Evolutionary conservation across 2,113 vertebrate species (phyloP).

Genomic region (Orycteropus afer): DNA sequence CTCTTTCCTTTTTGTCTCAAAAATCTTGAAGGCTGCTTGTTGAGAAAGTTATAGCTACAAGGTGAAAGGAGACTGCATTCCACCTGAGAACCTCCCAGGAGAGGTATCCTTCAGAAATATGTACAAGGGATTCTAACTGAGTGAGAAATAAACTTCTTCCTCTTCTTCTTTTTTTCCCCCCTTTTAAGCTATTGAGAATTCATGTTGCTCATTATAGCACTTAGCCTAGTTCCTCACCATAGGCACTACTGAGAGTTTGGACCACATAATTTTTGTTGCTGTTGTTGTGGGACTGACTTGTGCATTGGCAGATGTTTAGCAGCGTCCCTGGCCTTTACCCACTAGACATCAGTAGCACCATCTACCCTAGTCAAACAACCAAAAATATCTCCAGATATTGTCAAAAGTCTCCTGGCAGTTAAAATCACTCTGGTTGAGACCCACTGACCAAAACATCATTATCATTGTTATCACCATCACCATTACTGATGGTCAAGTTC

Average conservation of each 20-base stretch:
- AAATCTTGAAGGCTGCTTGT: not conserved
- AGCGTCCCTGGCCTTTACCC: not conserved
- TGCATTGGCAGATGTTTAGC: not conserved
- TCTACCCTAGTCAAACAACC: too few species aligned
- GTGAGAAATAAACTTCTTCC: not conserved
- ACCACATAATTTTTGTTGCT: not conserved
- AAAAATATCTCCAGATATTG: not conserved
- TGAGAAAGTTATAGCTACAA: not conserved
- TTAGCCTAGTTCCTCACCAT: not conserved
- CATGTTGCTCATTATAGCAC: not conserved
- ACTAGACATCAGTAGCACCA: too few species aligned
- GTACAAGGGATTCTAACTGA: not conserved
- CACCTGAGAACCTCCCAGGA: not conserved
- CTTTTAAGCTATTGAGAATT: not conserved
- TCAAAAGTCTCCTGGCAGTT: not conserved
- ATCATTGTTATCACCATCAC: not conserved
- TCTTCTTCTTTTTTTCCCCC: too few species aligned
- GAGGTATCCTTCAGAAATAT: not conserved
- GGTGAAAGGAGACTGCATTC: not conserved
- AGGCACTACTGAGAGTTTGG: not conserved
- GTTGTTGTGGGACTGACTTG: not conserved
- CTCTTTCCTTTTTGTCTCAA: not conserved
- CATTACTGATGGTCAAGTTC: not conserved
- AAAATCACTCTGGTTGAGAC: not conserved
- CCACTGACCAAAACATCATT: not conserved